Conservation (phyloP, 2,888 invertebrate species). For the Punctoribates punctum region DNA sequence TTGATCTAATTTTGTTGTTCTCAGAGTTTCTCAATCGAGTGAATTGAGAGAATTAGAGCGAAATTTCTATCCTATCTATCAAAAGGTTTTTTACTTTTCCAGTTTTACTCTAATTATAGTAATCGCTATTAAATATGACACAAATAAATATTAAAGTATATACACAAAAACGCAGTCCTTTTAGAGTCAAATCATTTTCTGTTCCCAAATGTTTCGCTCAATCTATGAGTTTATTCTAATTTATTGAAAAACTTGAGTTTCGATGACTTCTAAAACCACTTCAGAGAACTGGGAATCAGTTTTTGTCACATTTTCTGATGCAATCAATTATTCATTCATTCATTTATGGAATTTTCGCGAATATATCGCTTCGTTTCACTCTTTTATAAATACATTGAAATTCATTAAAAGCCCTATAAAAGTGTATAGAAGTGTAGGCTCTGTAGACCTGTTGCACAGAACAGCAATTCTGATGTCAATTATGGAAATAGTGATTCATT, state of each 20-base stretch:
- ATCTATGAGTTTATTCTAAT: neutral
- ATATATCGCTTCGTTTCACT: too few species aligned
- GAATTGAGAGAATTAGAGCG: conserved; percentile 37
- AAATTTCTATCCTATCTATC: neutral
- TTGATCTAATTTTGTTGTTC: conserved; percentile 21
- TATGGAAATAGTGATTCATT: too few species aligned
- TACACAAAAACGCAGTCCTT: neutral
- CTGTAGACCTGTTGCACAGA: too few species aligned
- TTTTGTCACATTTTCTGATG: conserved; percentile 5
- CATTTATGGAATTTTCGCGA: neutral
- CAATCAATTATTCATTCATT: neutral
- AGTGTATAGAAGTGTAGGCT: too few species aligned
- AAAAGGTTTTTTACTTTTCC: conserved; percentile 29
- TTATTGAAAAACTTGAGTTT: neutral
- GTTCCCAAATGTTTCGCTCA: neutral
- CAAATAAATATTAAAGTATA: conserved; percentile 19
- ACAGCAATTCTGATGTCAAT: too few species aligned
- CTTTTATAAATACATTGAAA: too few species aligned
- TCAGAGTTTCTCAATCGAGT: conserved; percentile 33
- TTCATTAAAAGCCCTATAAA: too few species aligned
- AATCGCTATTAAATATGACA: conserved; percentile 36
- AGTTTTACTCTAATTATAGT: conserved; percentile 37
- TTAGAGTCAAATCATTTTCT: conserved; percentile 1
- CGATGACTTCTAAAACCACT: neutral
- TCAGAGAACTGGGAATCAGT: too few species aligned